These are phyloP conservation scores for Manis crassicaudata DNA, from an alignment of 2,797 vertebrate species.

Conservation along the genomic window DNA sequence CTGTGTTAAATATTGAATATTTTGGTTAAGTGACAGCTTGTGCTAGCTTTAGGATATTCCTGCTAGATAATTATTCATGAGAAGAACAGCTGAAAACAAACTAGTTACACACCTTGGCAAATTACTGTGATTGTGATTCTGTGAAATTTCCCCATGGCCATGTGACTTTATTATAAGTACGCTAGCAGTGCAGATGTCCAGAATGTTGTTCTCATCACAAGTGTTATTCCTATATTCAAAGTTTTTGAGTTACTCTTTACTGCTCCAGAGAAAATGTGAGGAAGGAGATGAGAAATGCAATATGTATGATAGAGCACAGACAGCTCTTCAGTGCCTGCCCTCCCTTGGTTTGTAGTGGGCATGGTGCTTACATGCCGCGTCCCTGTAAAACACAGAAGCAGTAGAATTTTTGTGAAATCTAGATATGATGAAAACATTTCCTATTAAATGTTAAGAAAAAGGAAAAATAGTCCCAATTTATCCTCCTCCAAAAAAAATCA, in stretches of 20 bases:
- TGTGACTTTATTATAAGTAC: slow-evolving; percentile 87
- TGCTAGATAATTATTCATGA: slow-evolving; percentile 93
- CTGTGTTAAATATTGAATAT: slow-evolving; percentile 92
- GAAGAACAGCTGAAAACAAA: slow-evolving; percentile 92
- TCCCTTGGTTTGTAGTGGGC: slow-evolving; percentile 7
- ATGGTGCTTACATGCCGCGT: neutral
- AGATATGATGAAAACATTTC: slow-evolving; percentile 81
- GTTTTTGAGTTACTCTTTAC: slow-evolving; percentile 81
- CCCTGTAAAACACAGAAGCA: slow-evolving; percentile 77
- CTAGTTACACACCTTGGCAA: slow-evolving; percentile 91
- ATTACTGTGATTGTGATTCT: slow-evolving; percentile 87
- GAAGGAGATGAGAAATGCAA: slow-evolving; percentile 71
- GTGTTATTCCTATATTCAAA: slow-evolving; percentile 83
- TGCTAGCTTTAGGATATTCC: slow-evolving; percentile 91
- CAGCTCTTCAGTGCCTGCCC: slow-evolving; percentile 44
- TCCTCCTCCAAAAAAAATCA: slow-evolving; percentile 77
- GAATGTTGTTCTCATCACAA: slow-evolving; percentile 82
- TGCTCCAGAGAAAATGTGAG: slow-evolving; percentile 65
- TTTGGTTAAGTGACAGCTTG: slow-evolving; percentile 93
- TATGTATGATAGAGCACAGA: slow-evolving; percentile 65
- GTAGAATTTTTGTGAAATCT: slow-evolving; percentile 80
- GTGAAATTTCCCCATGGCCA: slow-evolving; percentile 89
- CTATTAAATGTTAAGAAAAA: slow-evolving; percentile 81
- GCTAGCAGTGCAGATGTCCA: slow-evolving; percentile 87
- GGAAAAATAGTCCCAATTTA: slow-evolving; percentile 81